phyloP scores from a whole-genome alignment of 2,888 invertebrate genomes.

The Isoperla grammatica region DNA sequence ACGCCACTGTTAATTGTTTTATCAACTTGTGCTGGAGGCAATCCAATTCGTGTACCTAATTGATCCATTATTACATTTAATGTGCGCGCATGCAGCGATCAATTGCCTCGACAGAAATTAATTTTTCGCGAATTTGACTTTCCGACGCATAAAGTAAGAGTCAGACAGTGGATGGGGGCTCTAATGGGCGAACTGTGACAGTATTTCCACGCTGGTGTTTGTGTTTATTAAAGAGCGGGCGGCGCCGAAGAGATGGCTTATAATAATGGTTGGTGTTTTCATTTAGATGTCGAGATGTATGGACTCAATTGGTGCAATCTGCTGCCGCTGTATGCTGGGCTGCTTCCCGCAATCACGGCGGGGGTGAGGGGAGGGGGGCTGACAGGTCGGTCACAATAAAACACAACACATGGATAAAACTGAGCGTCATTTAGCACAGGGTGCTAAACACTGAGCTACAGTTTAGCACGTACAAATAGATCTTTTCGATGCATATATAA shows the following conservation, averaged over 20 bases:
- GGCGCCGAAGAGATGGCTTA: constrained; percentile 11
- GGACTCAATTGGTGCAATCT: constrained; percentile 28
- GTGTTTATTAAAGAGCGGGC: constrained; percentile 4
- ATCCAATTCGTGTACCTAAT: too few species aligned
- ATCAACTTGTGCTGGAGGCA: too few species aligned
- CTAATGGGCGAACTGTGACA: too few species aligned
- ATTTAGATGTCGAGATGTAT: constrained; percentile 20
- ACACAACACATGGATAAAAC: constrained; percentile 20
- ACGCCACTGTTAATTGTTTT: too few species aligned
- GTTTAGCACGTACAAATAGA: too few species aligned
- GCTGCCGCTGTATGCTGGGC: constrained; percentile 12
- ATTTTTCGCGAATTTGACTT: not conserved
- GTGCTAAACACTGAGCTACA: not conserved
- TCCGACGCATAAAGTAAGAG: not conserved
- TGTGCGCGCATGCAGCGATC: not conserved
- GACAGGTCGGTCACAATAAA: constrained; percentile 30
- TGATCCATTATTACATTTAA: too few species aligned
- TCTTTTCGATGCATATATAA: too few species aligned
- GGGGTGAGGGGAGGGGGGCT: constrained; percentile 17
- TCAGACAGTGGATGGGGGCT: not conserved
- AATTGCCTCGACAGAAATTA: not conserved
- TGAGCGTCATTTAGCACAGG: constrained; percentile 5
- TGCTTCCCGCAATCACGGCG: constrained; percentile 21
- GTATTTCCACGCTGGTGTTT: too few species aligned
- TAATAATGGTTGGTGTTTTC: constrained; percentile 17